Base-by-base conservation (phyloP, 2,888 invertebrate species). In the Sarcophaga rosellei region DNA sequence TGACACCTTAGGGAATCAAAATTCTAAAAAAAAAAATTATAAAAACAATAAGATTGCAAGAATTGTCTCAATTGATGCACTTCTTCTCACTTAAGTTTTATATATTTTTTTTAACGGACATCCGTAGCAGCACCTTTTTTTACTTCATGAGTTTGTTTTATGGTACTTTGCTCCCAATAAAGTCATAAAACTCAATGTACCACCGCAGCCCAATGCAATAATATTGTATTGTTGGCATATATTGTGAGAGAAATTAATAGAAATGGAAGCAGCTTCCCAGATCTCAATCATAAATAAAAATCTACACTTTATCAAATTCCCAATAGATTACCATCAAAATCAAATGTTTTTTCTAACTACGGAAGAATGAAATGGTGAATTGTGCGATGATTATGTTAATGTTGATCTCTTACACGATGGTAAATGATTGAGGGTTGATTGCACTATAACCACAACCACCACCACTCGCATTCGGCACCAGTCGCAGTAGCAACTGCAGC, bases 251-350 rank as follows among this genome's bases (percentile, higher is more conserved):
- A 53, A 12, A 21, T 23, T n/a, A 25, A 25, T 17, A 66, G 17
- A 68, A 3, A 73, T 21, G 69, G 69, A 74, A 68, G 20, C 69
- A 75, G 69, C 47, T 84, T 84, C 77, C 47, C 59, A 79, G 63
- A 79, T 79, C 69, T 75, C 65, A 84, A 84, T 75, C 83, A 75
- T 84, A 84, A 86, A 86, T 35, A 35, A 86, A 86, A 74, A 74
- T 72, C 77, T 81, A 57, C 77, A 84, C 84, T 83, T 86, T 81
- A 86, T 84, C 84, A 84, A 35, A 84, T 81, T 86, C 86, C 86
- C 86, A 73, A 81, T 78, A 84, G 86, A 77, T 81, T 70, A 70
- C 83, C 74, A 77, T 74, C 77, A 69, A 35, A 35, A 35, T 35
- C 35, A 35, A 35, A 35, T 35, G 8, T 35, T 35, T 35, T 35